A percentile compares a stretch with the other conserved stretches of the same genome.
phyloP scores from a whole-genome alignment of 92 coral and sea anemone genomes.

The Phenganax subtilis region DNA sequence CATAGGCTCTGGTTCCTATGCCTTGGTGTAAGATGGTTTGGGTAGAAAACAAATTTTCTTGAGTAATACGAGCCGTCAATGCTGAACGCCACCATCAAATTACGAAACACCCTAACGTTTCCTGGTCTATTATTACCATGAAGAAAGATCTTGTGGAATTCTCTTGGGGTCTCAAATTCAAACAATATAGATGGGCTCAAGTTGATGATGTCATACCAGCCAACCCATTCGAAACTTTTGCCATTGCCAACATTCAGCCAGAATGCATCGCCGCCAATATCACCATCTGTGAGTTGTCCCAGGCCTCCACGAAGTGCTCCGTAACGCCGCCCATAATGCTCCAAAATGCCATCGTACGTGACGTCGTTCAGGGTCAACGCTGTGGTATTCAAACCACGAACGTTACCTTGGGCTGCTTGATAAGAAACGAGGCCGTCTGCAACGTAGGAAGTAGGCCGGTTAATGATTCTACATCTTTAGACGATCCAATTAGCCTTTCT shows the following conservation, averaged over 20 bases:
- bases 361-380: constrained; percentile 67
- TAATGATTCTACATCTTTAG: background rate
- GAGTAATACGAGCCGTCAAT: constrained; percentile 84
- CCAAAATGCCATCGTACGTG: constrained; percentile 83
- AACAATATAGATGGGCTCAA: constrained; percentile 69
- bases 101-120: constrained; percentile 73
- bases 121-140: constrained; percentile 79
- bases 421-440: constrained; percentile 88
- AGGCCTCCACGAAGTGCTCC: constrained; percentile 79
- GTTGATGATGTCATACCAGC: constrained; percentile 79
- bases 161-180: constrained; percentile 64
- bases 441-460: background rate
- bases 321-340: constrained; percentile 61
- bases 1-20: constrained; percentile 63
- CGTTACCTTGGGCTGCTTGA: constrained; percentile 74
- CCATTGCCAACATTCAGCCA: constrained; percentile 83
- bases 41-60: constrained; percentile 84
- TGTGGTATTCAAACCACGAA: constrained; percentile 45
- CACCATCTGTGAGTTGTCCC: constrained; percentile 93
- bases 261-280: constrained; percentile 60
- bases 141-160: constrained; percentile 66
- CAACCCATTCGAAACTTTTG: constrained; percentile 80
- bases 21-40: constrained; percentile 53
- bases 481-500: no score
- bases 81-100: constrained; percentile 78